A percentile compares a stretch with the other conserved stretches of the same genome.
Conservation (phyloP, 1,140 invertebrate genomes). For the Drosophila grimshawi region DNA sequence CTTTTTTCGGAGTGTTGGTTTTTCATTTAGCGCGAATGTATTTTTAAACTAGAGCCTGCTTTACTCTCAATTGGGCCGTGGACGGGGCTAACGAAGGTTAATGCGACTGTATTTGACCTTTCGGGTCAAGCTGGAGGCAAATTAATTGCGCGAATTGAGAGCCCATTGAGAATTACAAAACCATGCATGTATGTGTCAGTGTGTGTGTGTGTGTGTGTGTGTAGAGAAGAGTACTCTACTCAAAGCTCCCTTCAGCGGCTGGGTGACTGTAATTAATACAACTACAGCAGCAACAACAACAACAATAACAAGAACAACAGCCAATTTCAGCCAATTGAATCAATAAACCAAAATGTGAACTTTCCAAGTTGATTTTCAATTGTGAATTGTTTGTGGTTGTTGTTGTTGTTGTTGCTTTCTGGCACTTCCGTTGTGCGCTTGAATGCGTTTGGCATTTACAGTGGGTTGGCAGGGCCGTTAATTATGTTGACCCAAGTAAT, state of each 20-base stretch:
- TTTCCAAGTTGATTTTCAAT: constrained; percentile 46
- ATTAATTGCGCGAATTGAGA: constrained; percentile 74
- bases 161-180: constrained; percentile 10
- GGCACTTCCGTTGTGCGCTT: constrained; percentile 53
- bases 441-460: constrained; percentile 10
- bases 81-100: constrained; percentile 81
- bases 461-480: constrained; percentile 56
- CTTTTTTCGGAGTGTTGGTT: constrained; percentile 17
- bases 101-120: constrained; percentile 80
- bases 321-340: constrained; percentile 75
- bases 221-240: background rate
- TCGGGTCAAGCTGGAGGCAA: constrained; percentile 75
- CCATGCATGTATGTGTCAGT: background rate
- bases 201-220: background rate
- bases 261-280: constrained; percentile 63
- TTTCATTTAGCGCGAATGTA: constrained; percentile 34
- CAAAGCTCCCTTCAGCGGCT: background rate
- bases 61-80: constrained; percentile 53
- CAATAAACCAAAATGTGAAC: constrained; percentile 60
- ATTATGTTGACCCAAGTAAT: constrained; percentile 73
- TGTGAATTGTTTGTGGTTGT: constrained; percentile 30
- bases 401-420: constrained; percentile 22
- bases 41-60: constrained; percentile 53
- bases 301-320: background rate
- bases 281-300: constrained; percentile 10